Conservation (phyloP, 2,888 invertebrate species). For the Chaitophorus viminalis region DNA sequence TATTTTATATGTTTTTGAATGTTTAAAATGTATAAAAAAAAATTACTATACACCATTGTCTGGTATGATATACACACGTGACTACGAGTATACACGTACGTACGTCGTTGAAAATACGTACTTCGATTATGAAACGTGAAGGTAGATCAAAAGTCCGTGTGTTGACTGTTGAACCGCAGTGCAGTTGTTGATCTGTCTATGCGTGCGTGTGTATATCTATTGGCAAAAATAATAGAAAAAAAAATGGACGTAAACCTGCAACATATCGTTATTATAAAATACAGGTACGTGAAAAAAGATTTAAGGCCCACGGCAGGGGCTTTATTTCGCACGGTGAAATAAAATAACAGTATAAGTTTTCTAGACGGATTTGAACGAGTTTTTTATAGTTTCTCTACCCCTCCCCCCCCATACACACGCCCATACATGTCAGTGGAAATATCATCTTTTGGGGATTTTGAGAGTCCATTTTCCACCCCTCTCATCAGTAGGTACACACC, state of each 20-base stretch:
- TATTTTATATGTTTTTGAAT: too few relatives aligned
- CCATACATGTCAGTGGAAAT: neutral
- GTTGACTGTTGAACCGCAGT: too few relatives aligned
- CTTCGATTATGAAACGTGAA: neutral
- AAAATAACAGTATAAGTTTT: neutral
- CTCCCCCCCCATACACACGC: too few relatives aligned
- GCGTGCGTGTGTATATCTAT: too few relatives aligned
- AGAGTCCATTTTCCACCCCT: neutral
- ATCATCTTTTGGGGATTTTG: neutral
- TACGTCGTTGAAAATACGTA: neutral
- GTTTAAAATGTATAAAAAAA: too few relatives aligned
- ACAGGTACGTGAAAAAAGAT: neutral
- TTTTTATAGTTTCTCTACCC: neutral
- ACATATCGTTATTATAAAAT: neutral
- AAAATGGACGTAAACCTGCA: neutral
- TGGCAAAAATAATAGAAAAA: too few relatives aligned
- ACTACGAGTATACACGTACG: neutral
- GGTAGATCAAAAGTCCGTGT: too few relatives aligned
- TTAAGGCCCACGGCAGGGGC: neutral
- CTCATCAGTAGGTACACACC: neutral
- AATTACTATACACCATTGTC: too few relatives aligned
- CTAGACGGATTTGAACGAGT: neutral
- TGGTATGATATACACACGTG: too few relatives aligned
- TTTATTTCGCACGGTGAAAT: neutral
- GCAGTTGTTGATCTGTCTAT: too few relatives aligned